Conservation (phyloP, 1,140 invertebrate species). For the Bombus waltoni region DNA sequence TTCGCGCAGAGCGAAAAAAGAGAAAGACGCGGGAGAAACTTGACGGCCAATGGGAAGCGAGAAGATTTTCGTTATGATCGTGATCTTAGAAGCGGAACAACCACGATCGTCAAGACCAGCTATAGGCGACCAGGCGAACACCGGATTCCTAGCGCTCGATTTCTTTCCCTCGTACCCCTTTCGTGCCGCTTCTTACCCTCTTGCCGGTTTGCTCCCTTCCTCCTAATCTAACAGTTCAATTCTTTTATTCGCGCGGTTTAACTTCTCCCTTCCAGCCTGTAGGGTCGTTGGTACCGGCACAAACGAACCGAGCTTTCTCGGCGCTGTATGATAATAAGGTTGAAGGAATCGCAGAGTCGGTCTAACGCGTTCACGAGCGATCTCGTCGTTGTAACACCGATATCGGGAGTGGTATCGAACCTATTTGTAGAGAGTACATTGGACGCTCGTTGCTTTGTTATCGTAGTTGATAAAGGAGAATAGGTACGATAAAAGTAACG, state of each 20-base stretch:
- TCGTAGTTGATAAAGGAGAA: neutral
- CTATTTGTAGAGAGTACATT: neutral
- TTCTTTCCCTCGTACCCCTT: constrained; percentile 48
- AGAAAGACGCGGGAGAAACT: neutral
- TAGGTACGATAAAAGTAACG: constrained; percentile 7
- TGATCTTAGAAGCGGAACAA: constrained; percentile 77
- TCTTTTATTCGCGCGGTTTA: constrained; percentile 27
- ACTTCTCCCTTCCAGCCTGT: neutral
- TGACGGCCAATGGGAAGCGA: constrained; percentile 67
- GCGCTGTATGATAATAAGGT: neutral
- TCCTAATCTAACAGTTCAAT: neutral
- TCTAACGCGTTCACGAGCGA: neutral
- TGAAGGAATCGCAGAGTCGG: too few species aligned
- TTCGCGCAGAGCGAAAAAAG: neutral
- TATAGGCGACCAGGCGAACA: constrained; percentile 40
- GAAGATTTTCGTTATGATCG: constrained; percentile 78
- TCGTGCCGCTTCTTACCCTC: neutral
- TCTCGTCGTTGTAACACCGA: neutral
- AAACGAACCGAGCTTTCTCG: constrained; percentile 21
- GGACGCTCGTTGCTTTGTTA: neutral
- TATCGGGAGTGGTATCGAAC: neutral
- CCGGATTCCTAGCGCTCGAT: constrained; percentile 36
- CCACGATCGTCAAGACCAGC: constrained; percentile 68
- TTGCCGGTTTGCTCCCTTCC: too few species aligned
- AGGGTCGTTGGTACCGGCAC: too few species aligned